Percentiles rank a stretch among this genome's conserved stretches.
phyloP scores from a whole-genome alignment of 2,113 vertebrate species.

The Nycticebus coucang region DNA sequence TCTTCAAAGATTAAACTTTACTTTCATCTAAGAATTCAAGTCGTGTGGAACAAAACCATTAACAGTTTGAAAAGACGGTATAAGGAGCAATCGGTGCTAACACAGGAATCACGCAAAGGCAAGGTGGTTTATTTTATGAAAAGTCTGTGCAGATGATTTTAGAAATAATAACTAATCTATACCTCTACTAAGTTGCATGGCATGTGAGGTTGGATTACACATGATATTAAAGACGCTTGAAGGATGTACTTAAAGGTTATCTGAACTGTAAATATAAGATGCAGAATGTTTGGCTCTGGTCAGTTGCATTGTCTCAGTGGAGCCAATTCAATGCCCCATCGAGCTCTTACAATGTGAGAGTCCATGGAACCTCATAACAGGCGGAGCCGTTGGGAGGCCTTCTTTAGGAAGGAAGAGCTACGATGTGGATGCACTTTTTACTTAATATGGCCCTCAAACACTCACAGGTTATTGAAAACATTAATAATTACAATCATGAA shows the following conservation, averaged over 20 bases:
- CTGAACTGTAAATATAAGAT: background rate
- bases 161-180: background rate
- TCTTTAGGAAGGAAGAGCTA: background rate
- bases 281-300: background rate
- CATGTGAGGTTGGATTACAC: background rate
- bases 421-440: background rate
- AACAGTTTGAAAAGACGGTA: background rate
- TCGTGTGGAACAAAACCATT: background rate
- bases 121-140: background rate
- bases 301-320: background rate
- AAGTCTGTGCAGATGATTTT: background rate
- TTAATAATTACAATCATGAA: background rate
- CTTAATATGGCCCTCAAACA: conserved; percentile 29
- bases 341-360: background rate
- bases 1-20: background rate
- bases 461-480: background rate
- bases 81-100: background rate
- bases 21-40: background rate
- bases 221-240: background rate
- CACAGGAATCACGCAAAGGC: background rate
- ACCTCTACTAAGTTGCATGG: background rate
- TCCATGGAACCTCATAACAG: background rate
- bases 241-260: background rate
- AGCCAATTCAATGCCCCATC: conserved; percentile 39
- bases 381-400: background rate